Percentiles rank a stretch among this genome's conserved stretches.
These are phyloP conservation scores for Drosophila lowei DNA, from an alignment of 1,140 invertebrate species.

Conservation along the genomic window DNA sequence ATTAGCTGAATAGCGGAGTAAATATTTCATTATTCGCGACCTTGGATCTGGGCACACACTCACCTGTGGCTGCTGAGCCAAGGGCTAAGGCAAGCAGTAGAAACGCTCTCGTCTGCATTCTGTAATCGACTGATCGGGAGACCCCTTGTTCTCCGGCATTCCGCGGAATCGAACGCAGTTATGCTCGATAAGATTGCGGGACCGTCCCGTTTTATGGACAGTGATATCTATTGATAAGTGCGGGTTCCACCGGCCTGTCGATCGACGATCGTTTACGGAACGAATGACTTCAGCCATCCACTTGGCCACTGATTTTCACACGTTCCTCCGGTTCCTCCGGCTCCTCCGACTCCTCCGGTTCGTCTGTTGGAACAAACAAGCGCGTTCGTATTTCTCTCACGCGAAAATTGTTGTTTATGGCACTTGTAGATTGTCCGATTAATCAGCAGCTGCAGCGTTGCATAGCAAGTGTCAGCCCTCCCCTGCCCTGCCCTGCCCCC, in stretches of 20 bases:
- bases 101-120: constrained; percentile 44
- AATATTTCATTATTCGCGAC: not conserved
- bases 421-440: constrained; percentile 50
- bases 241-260: constrained; percentile 23
- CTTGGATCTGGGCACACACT: constrained; percentile 18
- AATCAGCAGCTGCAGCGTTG: constrained; percentile 43
- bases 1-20: constrained; percentile 3
- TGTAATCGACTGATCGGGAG: constrained; percentile 39
- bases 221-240: constrained; percentile 38
- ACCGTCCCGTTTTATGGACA: constrained; percentile 3
- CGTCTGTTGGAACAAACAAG: no score
- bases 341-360: constrained; percentile 10
- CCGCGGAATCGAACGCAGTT: not conserved
- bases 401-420: constrained; percentile 48
- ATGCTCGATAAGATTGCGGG: constrained; percentile 35
- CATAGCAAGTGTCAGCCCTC: constrained; percentile 18
- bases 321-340: constrained; percentile 13
- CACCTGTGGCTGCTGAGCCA: not conserved
- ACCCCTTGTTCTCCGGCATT: constrained; percentile 24
- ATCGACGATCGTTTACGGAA: constrained; percentile 5
- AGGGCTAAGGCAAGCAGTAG: constrained; percentile 18
- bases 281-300: constrained; percentile 3
- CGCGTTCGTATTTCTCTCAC: constrained; percentile 34
- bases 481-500: not conserved
- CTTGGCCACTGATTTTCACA: constrained; percentile 35